Evolutionary conservation across 2,113 vertebrate genomes (phyloP), one percentile per base, ranked within the genome.

Genomic region (Hypocryptadius cinnamomeus): DNA sequence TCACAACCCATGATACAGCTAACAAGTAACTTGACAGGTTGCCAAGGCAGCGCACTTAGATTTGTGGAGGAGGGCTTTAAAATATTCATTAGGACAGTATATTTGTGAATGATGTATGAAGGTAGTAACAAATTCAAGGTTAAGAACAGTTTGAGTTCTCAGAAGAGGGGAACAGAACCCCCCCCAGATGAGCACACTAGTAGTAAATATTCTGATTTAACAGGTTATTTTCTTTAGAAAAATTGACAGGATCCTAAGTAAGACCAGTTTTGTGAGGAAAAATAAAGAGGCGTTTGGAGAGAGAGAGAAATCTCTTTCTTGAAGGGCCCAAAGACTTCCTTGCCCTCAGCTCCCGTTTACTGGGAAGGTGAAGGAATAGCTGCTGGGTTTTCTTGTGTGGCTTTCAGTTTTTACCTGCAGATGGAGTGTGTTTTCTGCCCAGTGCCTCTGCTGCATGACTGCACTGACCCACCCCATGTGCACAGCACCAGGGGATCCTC

Each of bases 41-140:
- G 81, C 84, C 69, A 87, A 80, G 89, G 84, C 69, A 87, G 51
- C 78, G 85, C 70, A 71, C 17, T 56, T 63, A 65, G 74, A 22
- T 83, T 85, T 90, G 33, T 68, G 40, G 76, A 90, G 88, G 45
- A 74, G n/a, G 66, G 44, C 28, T 91, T 85, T 96, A 86, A 96
- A 96, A 94, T 93, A 96, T 92, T 96, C 64, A 93, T 93, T 71
- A 87, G 59, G 63, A 40, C 59, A 73, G 51, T 78, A 25, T 77
- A 83, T 91, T 72, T 95, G 82, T 93, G 80, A 95, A 87, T 90
- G 64, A 92, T 92, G 42, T 45, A 81, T 93, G 59, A 85, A 79
- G 37, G 33, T 79, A 80, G 51, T 87, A 90, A 80, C 61, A 87
- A 82, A 92, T 87, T 91, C 92, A 94, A 80, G 60, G 64, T 93